Percentiles rank a stretch among this genome's conserved stretches.
phyloP scores from a whole-genome alignment of 2,888 invertebrate species.

The Psylliodes chrysocephalus region DNA sequence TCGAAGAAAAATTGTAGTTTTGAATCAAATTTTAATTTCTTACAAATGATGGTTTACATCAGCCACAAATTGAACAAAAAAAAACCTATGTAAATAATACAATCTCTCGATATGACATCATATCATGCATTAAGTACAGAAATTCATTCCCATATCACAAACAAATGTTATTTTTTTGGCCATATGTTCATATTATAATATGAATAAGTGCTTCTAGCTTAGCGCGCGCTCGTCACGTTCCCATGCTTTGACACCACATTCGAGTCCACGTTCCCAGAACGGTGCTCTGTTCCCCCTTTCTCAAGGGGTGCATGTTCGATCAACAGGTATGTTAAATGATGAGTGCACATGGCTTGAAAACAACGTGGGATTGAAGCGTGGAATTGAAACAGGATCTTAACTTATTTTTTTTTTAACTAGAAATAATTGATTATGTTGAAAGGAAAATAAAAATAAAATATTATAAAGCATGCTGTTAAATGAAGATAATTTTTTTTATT shows the following conservation, averaged over 20 bases:
- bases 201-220: constrained; percentile 7
- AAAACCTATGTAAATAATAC: constrained; percentile 1
- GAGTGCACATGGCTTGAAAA: no score
- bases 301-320: neutral
- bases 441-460: no score
- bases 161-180: neutral
- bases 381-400: no score
- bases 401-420: no score
- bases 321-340: neutral
- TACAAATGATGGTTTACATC: no score
- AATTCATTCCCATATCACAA: constrained; percentile 8
- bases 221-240: constrained; percentile 27
- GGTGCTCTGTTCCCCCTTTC: neutral
- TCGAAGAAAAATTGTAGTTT: no score
- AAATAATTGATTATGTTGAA: no score
- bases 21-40: no score
- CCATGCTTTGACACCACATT: constrained; percentile 17
- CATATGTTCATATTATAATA: constrained; percentile 5
- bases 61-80: neutral
- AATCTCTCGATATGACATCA: neutral
- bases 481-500: no score
- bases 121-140: neutral
- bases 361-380: no score
- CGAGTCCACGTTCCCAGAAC: constrained; percentile 26
- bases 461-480: no score